Evolutionary conservation across 2,113 vertebrate species (phyloP).

Genomic region (Pituophis catenifer): DNA sequence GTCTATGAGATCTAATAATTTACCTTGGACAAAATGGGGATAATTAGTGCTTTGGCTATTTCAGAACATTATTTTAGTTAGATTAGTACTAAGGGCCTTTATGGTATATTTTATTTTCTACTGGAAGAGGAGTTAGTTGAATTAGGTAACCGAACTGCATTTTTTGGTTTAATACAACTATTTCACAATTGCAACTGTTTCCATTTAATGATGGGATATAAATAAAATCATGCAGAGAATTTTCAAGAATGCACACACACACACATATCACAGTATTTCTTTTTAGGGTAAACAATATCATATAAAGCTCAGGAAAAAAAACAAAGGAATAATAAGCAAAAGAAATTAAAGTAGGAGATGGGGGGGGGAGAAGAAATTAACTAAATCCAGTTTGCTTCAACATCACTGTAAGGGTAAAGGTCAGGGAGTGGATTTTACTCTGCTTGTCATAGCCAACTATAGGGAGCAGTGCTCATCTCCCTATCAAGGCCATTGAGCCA

Average conservation of each 20-base stretch:
- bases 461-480: too few species aligned
- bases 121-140: not conserved
- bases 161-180: not conserved
- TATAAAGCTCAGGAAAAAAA: not conserved
- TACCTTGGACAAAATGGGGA: not conserved
- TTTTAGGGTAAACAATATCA: not conserved
- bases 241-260: not conserved
- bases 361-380: not conserved
- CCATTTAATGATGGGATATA: not conserved
- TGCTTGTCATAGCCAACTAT: too few species aligned
- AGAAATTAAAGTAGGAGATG: not conserved
- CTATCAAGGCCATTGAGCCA: too few species aligned
- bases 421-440: too few species aligned
- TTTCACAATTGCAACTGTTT: not conserved
- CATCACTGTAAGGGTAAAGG: not conserved
- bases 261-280: not conserved
- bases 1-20: not conserved
- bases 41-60: not conserved
- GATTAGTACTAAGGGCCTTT: not conserved
- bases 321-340: not conserved
- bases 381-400: not conserved
- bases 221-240: not conserved
- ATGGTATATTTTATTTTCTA: not conserved
- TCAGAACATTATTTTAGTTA: not conserved
- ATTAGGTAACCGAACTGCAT: not conserved